A percentile compares a stretch with the other conserved stretches of the same genome.
These are phyloP conservation scores for Exephanes ischioxanthus DNA, from an alignment of 2,888 invertebrate genomes.

Conservation along the genomic window DNA sequence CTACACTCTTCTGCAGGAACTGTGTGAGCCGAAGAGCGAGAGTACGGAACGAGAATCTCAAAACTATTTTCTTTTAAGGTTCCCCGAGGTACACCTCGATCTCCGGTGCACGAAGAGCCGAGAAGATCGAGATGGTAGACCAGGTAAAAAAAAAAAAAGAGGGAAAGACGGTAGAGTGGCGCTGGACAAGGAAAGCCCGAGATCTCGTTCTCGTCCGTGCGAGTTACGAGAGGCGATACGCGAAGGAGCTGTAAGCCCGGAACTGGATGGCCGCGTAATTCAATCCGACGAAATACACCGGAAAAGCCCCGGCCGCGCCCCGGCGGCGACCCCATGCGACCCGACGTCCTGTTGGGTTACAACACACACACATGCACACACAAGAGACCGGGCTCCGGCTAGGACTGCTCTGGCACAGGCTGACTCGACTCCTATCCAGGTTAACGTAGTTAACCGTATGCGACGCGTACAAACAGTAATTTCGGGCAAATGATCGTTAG, in stretches of 20 bases:
- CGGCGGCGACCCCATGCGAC: constrained; percentile 15
- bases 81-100: constrained; percentile 8
- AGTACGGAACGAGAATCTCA: constrained; percentile 26
- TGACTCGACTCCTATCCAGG: constrained; percentile 36
- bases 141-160: constrained; percentile 9
- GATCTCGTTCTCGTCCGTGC: constrained; percentile 35
- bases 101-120: neutral
- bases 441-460: constrained; percentile 46
- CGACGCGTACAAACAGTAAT: constrained; percentile 58
- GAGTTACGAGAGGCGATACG: constrained; percentile 26
- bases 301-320: constrained; percentile 41
- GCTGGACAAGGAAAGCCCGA: constrained; percentile 11
- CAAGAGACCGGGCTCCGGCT: neutral
- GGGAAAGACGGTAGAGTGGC: constrained; percentile 3
- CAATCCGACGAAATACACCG: constrained; percentile 49
- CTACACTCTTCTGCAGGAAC: constrained; percentile 28
- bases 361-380: constrained; percentile 3
- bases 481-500: constrained; percentile 60
- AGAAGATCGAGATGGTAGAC: constrained; percentile 4
- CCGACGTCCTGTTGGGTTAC: constrained; percentile 16
- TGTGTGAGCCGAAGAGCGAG: neutral
- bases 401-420: neutral
- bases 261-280: constrained; percentile 50
- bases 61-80: constrained; percentile 59
- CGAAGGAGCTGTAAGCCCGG: constrained; percentile 47